Evolutionary conservation across 2,888 invertebrate species (phyloP).

Genomic region (Melikaiella ostensackeni): DNA sequence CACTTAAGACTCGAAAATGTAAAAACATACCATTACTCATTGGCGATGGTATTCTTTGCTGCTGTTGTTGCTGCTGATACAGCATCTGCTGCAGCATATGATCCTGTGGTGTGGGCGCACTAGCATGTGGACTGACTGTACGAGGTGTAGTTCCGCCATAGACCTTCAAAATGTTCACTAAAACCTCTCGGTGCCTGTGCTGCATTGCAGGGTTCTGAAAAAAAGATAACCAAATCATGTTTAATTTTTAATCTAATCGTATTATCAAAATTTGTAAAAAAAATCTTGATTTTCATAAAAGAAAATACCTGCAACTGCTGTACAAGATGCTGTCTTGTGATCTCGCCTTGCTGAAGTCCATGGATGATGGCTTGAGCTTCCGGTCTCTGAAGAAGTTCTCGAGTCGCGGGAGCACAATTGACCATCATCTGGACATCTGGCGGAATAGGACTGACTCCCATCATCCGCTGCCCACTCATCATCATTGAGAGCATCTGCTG

Average conservation of each 20-base stretch:
- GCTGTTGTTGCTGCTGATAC: conserved; percentile 75
- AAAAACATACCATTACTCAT: conserved; percentile 73
- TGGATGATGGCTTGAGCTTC: conserved; percentile 89
- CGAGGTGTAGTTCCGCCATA: conserved; percentile 75
- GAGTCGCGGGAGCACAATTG: conserved; percentile 78
- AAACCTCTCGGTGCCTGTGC: conserved; percentile 85
- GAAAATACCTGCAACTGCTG: conserved; percentile 82
- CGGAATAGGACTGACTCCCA: conserved; percentile 78
- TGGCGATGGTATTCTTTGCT: conserved; percentile 76
- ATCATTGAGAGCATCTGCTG: conserved; percentile 80
- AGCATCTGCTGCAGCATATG: conserved; percentile 77
- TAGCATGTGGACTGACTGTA: conserved; percentile 75
- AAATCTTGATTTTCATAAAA: too few species aligned
- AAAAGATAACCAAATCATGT: conserved; percentile 1
- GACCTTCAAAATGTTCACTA: conserved; percentile 83
- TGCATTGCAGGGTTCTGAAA: conserved; percentile 84
- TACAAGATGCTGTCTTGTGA: conserved; percentile 86
- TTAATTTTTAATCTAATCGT: background rate
- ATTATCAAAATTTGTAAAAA: background rate
- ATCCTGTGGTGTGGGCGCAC: conserved; percentile 73
- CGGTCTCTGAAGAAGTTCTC: conserved; percentile 84
- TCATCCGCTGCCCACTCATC: conserved; percentile 80
- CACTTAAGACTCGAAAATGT: background rate
- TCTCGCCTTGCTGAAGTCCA: conserved; percentile 87
- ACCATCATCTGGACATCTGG: conserved; percentile 78